A percentile compares a stretch with the other conserved stretches of the same genome.
These are phyloP conservation scores for Thaumetopoea pityocampa DNA, from an alignment of 1,140 invertebrate species.

Conservation along the genomic window DNA sequence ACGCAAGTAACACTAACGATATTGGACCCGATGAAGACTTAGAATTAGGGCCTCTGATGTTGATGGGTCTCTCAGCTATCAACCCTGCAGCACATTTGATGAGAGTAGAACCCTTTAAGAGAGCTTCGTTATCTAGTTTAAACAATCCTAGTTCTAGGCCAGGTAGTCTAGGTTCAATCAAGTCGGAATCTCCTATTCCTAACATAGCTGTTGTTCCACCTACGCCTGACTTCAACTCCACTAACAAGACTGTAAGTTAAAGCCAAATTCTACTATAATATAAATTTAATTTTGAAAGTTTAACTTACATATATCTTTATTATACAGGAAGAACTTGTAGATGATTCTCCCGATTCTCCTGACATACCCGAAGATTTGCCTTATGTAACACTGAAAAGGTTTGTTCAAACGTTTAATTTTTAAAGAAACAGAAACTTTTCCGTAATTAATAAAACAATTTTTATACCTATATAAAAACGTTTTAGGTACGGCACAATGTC, in stretches of 20 bases:
- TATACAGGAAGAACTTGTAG: slow-evolving; percentile 61
- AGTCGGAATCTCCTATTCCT: slow-evolving; percentile 75
- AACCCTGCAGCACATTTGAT: slow-evolving; percentile 79
- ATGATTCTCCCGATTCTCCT: slow-evolving; percentile 68
- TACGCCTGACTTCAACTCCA: slow-evolving; percentile 79
- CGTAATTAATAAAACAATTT: too few relatives aligned
- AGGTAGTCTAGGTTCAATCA: slow-evolving; percentile 47
- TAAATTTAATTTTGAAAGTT: too few relatives aligned
- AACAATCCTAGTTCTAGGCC: slow-evolving; percentile 49
- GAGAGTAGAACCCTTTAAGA: slow-evolving; percentile 77
- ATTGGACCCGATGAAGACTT: slow-evolving; percentile 68
- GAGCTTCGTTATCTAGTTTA: slow-evolving; percentile 29
- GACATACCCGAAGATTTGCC: slow-evolving; percentile 65
- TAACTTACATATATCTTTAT: slow-evolving; percentile 8
- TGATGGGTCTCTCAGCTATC: slow-evolving; percentile 80
- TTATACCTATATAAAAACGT: neutral
- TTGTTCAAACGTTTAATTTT: slow-evolving; percentile 14
- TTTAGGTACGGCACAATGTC: slow-evolving; percentile 84
- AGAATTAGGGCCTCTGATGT: slow-evolving; percentile 79
- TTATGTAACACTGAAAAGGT: slow-evolving; percentile 67
- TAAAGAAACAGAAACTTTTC: slow-evolving; percentile 3
- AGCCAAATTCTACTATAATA: too few relatives aligned
- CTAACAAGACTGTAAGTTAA: slow-evolving; percentile 70
- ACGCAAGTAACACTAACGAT: slow-evolving; percentile 47
- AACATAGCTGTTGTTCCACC: slow-evolving; percentile 86